Evolutionary conservation across 2,797 vertebrate genomes (phyloP).

Genomic region (Ispidina picta): DNA sequence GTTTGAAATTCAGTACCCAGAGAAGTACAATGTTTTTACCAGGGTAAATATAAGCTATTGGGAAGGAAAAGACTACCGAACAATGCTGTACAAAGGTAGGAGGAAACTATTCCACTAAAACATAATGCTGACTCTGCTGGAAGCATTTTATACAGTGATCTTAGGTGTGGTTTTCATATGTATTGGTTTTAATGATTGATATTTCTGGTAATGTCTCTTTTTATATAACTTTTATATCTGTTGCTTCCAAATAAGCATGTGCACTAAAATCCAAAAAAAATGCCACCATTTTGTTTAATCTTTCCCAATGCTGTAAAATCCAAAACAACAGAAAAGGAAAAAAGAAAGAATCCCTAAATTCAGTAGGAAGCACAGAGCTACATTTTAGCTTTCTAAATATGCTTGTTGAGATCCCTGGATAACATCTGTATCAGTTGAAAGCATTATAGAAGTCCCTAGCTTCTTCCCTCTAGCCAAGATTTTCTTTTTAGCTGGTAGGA

Average conservation of each 20-base stretch:
- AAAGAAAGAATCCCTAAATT: not conserved
- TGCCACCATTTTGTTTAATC: not conserved
- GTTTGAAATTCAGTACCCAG: conserved; percentile 89
- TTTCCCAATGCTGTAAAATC: not conserved
- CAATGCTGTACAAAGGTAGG: conserved; percentile 94
- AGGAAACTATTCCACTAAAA: not conserved
- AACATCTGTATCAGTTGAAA: not conserved
- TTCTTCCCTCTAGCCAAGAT: not conserved
- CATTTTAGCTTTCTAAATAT: not conserved
- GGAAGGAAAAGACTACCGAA: conserved; percentile 85
- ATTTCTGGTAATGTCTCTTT: not conserved
- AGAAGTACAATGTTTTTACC: conserved; percentile 89
- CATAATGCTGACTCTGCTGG: not conserved
- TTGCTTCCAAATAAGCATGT: not conserved
- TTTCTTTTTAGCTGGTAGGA: not conserved
- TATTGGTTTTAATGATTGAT: not conserved
- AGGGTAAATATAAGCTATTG: conserved; percentile 94
- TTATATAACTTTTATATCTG: not conserved
- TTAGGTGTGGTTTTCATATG: not conserved
- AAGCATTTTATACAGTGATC: not conserved
- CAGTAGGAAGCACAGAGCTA: not conserved
- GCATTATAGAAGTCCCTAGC: not conserved
- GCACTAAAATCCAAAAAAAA: not conserved
- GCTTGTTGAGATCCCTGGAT: not conserved
- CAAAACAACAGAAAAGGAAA: not conserved